These are phyloP conservation scores for Diadumene lineata DNA, from an alignment of 92 coral and sea anemone species.

Conservation along the genomic window DNA sequence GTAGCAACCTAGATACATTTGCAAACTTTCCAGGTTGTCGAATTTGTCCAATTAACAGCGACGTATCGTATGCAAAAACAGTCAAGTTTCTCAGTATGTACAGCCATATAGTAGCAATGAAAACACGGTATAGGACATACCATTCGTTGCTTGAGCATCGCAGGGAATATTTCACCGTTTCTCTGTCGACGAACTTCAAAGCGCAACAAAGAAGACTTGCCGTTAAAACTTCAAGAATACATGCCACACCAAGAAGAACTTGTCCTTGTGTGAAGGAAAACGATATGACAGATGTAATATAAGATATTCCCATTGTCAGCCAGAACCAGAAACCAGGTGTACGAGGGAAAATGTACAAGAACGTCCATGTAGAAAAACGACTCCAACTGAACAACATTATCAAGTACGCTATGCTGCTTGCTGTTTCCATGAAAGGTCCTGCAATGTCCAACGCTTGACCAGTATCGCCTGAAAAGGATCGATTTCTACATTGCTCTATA, in stretches of 20 bases:
- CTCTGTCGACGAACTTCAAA: constrained; percentile 61
- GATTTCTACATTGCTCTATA: constrained; percentile 61
- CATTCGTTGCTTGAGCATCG: neutral
- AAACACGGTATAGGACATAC: constrained; percentile 33
- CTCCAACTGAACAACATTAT: constrained; percentile 55
- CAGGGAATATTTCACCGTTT: constrained; percentile 52
- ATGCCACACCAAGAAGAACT: constrained; percentile 47
- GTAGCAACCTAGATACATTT: constrained; percentile 38
- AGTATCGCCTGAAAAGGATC: constrained; percentile 36
- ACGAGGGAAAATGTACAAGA: constrained; percentile 34
- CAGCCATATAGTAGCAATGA: constrained; percentile 53
- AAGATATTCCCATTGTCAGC: constrained; percentile 23
- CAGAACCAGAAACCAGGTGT: constrained; percentile 69
- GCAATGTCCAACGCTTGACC: constrained; percentile 45
- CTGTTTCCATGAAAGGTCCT: constrained; percentile 59
- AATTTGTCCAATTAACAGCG: constrained; percentile 45
- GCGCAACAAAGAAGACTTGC: constrained; percentile 59
- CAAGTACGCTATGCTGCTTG: constrained; percentile 23
- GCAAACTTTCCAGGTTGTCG: constrained; percentile 19
- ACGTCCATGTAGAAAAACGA: constrained; percentile 41
- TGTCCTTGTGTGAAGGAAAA: constrained; percentile 16
- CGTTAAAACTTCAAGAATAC: constrained; percentile 35
- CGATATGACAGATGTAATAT: constrained; percentile 15
- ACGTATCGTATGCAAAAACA: constrained; percentile 55
- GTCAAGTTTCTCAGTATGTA: constrained; percentile 62